Evolutionary conservation across 2,797 vertebrate species (phyloP).

Genomic region (Microctenopoma lineatum): DNA sequence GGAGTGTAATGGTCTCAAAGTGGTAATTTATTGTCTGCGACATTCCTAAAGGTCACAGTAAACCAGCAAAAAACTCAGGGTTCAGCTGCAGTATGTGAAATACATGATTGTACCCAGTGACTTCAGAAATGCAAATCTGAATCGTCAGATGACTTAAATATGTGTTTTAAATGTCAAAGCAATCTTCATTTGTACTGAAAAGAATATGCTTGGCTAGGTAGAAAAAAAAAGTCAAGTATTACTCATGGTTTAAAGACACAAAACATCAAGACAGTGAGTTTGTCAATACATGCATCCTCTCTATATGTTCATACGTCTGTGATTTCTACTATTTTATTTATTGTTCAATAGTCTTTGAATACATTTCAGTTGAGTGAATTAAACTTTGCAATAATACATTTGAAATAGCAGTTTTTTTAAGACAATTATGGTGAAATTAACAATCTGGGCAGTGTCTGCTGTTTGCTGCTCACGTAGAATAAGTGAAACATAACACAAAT

Average conservation of each 20-base stretch:
- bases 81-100: slow-evolving; percentile 48
- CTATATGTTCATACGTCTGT: neutral
- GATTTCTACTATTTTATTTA: neutral
- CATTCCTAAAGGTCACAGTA: slow-evolving; percentile 64
- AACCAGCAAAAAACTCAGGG: slow-evolving; percentile 45
- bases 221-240: slow-evolving; percentile 4
- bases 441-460: neutral
- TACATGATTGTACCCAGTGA: slow-evolving; percentile 24
- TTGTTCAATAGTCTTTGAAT: neutral
- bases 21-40: slow-evolving; percentile 48
- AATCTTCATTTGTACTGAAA: slow-evolving; percentile 52
- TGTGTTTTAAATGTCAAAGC: slow-evolving; percentile 67
- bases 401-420: neutral
- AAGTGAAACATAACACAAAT: slow-evolving; percentile 8
- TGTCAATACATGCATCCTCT: neutral
- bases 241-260: slow-evolving; percentile 3
- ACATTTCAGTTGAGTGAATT: slow-evolving; percentile 2
- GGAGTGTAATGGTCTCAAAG: slow-evolving; percentile 24
- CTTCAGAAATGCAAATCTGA: slow-evolving; percentile 57
- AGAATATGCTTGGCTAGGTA: slow-evolving; percentile 19
- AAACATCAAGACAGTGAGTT: neutral
- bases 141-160: slow-evolving; percentile 38
- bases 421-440: slow-evolving; percentile 9
- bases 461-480: neutral
- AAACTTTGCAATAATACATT: neutral